Evolutionary conservation across 2,797 vertebrate species (phyloP).

Genomic region (Arnoldichthys spilopterus): DNA sequence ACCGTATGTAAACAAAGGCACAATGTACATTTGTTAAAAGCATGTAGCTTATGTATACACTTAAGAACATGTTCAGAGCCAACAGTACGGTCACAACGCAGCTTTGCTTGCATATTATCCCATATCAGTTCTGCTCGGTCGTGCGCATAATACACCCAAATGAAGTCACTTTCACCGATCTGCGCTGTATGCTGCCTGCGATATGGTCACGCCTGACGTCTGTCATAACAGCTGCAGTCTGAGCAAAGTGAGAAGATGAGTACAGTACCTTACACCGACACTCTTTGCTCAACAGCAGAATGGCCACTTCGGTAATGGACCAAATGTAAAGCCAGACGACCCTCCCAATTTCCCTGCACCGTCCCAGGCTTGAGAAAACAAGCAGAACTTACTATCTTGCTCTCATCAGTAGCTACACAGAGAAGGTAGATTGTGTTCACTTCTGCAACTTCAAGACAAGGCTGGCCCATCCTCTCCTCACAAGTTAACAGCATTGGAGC

Average conservation of each 20-base stretch:
- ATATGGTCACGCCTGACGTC: not conserved
- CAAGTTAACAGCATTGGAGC: not conserved
- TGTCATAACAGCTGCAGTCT: not conserved
- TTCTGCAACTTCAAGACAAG: constrained; percentile 20
- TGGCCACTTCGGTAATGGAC: too few species aligned
- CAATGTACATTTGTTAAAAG: too few species aligned
- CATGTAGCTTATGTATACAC: too few species aligned
- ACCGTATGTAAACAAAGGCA: too few species aligned
- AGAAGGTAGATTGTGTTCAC: constrained; percentile 11
- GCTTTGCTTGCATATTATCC: not conserved
- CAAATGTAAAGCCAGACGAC: not conserved
- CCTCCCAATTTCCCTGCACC: not conserved
- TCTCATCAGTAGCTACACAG: constrained; percentile 14
- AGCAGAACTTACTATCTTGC: not conserved
- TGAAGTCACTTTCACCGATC: not conserved
- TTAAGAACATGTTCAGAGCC: too few species aligned
- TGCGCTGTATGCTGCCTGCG: not conserved
- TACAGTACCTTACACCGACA: not conserved
- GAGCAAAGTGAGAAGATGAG: not conserved
- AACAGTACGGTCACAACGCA: too few species aligned
- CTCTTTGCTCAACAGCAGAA: too few species aligned
- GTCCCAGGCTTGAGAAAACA: not conserved
- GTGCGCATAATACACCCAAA: not conserved
- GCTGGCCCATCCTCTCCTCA: not conserved
- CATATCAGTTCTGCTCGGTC: not conserved